Evolutionary conservation across 2,888 invertebrate species (phyloP).

Genomic region (Chrysomela aeneicollis): DNA sequence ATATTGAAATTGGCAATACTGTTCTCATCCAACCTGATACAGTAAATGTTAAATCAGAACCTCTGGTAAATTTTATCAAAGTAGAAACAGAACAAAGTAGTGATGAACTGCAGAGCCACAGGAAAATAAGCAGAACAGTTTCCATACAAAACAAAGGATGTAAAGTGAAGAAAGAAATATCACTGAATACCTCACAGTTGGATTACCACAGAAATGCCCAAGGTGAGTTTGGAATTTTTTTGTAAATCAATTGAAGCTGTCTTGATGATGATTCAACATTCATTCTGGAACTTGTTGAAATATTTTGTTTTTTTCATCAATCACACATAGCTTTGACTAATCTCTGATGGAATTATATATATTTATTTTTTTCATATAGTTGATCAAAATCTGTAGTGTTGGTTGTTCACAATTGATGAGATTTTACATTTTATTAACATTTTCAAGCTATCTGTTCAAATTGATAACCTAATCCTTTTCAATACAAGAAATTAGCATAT

Average conservation of each 20-base stretch:
- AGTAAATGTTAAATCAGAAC: constrained; percentile 17
- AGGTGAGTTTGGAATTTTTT: constrained; percentile 24
- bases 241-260: too few relatives aligned
- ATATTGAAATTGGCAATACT: neutral
- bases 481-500: too few relatives aligned
- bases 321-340: too few relatives aligned
- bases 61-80: constrained; percentile 5
- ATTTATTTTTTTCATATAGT: too few relatives aligned
- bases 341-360: too few relatives aligned
- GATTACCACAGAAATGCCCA: constrained; percentile 12
- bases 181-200: neutral
- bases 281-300: neutral
- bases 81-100: constrained; percentile 4
- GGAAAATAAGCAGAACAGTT: neutral
- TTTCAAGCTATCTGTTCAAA: too few relatives aligned
- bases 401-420: too few relatives aligned
- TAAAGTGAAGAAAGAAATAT: constrained; percentile 24
- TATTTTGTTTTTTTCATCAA: too few relatives aligned
- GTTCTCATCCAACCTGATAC: neutral
- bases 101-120: constrained; percentile 7
- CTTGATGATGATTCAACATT: neutral
- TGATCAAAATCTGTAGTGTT: too few relatives aligned
- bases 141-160: constrained; percentile 8
- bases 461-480: too few relatives aligned
- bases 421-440: too few relatives aligned